Percentiles rank a stretch among this genome's conserved stretches.
Evolutionary conservation across 2,113 vertebrate species (phyloP).

Genomic region (Varanus komodoensis): DNA sequence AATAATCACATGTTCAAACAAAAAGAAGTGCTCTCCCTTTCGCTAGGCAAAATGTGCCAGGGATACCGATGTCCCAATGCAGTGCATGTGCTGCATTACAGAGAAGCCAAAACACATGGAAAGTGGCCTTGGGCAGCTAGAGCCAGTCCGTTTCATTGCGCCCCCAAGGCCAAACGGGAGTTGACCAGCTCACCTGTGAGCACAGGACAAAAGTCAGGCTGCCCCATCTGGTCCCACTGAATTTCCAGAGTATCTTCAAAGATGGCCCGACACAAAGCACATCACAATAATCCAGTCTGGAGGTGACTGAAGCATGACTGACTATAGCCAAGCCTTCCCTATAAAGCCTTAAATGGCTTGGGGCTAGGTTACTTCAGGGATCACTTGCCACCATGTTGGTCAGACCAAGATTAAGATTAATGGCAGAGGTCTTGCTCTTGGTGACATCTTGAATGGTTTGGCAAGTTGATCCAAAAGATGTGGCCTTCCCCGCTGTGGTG

Average conservation of each 20-base stretch:
- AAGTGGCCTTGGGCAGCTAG: background rate
- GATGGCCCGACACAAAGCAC: too few relatives aligned
- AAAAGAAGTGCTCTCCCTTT: slow-evolving; percentile 28
- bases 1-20: slow-evolving; percentile 35
- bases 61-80: background rate
- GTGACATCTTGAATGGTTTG: too few relatives aligned
- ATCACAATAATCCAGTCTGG: too few relatives aligned
- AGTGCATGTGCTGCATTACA: background rate
- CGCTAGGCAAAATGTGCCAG: background rate
- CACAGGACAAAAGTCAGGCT: background rate
- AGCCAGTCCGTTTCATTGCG: background rate
- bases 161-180: background rate
- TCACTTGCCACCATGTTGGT: too few relatives aligned
- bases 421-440: too few relatives aligned
- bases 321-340: too few relatives aligned
- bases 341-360: too few relatives aligned
- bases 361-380: too few relatives aligned
- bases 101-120: background rate
- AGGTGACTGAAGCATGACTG: too few relatives aligned
- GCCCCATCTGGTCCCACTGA: background rate
- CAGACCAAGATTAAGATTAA: too few relatives aligned
- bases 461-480: too few relatives aligned
- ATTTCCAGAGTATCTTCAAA: background rate
- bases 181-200: background rate
- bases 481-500: too few relatives aligned